These are phyloP conservation scores for Lonchura striata DNA, from an alignment of 2,113 vertebrate species.

Conservation along the genomic window DNA sequence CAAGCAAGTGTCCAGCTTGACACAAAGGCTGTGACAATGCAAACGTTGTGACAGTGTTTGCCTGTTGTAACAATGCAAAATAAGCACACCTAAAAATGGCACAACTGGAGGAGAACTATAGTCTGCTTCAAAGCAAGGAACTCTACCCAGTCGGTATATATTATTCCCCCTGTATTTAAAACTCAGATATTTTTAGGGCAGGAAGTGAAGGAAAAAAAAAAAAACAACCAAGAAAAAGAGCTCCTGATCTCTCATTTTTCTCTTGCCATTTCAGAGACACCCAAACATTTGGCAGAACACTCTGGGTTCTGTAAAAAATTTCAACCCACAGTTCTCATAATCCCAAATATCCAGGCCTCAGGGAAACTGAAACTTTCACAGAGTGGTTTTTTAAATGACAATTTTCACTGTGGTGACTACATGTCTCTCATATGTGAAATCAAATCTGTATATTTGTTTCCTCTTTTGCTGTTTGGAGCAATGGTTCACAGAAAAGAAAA, in stretches of 20 bases:
- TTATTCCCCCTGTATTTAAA: background rate
- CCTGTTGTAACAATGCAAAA: background rate
- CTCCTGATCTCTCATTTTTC: background rate
- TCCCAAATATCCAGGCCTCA: background rate
- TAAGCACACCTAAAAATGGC: background rate
- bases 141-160: background rate
- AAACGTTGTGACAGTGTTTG: background rate
- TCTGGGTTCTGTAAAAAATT: background rate
- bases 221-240: background rate
- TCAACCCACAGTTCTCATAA: background rate
- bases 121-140: background rate
- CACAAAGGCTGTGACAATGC: rapidly evolving
- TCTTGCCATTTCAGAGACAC: background rate
- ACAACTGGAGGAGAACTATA: background rate
- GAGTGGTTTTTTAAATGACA: background rate
- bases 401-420: background rate
- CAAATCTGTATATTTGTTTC: background rate
- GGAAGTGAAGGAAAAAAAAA: background rate
- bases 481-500: background rate
- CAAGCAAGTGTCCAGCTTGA: background rate
- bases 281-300: background rate
- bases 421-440: background rate
- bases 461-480: background rate
- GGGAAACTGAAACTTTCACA: background rate
- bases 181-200: background rate